Percentiles rank a stretch among this genome's conserved stretches.
phyloP scores from a whole-genome alignment of 1,140 invertebrate genomes.

The Ctenoplectra terminalis region DNA sequence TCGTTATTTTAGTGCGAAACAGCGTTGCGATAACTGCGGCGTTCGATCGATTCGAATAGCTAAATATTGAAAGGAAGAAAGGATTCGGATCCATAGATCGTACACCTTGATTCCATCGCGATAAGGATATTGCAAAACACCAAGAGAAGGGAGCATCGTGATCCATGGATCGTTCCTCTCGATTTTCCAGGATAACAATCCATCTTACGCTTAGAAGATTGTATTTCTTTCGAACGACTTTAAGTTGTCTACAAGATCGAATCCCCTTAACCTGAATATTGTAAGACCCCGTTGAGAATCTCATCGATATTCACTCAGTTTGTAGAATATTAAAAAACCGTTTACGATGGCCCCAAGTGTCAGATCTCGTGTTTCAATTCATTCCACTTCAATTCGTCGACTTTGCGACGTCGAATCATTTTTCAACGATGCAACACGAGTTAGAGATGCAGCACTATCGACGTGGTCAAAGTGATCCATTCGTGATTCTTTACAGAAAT shows the following conservation, averaged over 20 bases:
- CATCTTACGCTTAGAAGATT: conserved; percentile 39
- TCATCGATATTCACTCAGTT: conserved; percentile 56
- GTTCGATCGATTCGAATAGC: neutral
- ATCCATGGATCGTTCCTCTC: conserved; percentile 19
- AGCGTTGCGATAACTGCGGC: neutral
- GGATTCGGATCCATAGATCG: neutral
- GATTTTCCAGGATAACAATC: conserved; percentile 28
- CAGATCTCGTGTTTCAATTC: conserved; percentile 33
- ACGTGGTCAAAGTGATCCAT: no score
- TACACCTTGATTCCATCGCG: neutral
- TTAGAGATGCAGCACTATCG: neutral
- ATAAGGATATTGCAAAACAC: neutral
- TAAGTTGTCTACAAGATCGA: conserved; percentile 59
- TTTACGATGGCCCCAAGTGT: conserved; percentile 33
- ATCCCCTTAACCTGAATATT: conserved; percentile 67
- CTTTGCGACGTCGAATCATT: neutral
- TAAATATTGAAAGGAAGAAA: neutral
- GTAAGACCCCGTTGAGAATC: conserved; percentile 44
- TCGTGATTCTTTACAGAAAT: no score
- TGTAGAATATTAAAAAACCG: conserved; percentile 51
- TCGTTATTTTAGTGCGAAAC: neutral
- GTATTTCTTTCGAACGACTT: conserved; percentile 51
- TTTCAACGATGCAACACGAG: no score
- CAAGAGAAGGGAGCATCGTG: neutral
- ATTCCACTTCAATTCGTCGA: neutral